Conservation (phyloP, 2,888 invertebrate species). For the Agrochola circellaris region DNA sequence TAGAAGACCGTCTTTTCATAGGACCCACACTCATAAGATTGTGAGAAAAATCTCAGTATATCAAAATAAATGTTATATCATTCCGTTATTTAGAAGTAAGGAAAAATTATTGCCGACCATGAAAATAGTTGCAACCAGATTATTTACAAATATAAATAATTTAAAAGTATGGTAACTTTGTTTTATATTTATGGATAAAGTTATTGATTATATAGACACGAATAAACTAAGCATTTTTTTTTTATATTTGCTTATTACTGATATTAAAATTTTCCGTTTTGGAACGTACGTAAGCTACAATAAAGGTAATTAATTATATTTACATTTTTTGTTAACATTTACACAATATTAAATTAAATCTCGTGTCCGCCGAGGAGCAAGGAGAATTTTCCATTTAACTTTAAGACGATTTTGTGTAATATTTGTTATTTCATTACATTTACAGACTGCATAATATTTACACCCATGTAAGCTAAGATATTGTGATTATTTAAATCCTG, state of each 20-base stretch:
- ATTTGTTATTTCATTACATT: constrained; percentile 20
- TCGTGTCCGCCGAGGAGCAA: constrained; percentile 18
- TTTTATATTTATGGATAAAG: constrained; percentile 63
- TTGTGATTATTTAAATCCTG: constrained; percentile 1
- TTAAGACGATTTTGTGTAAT: constrained; percentile 10
- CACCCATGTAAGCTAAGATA: constrained; percentile 21
- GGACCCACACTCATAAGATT: constrained; percentile 27
- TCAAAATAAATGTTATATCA: constrained; percentile 43
- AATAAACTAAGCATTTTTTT: constrained; percentile 53
- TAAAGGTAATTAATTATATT: constrained; percentile 50
- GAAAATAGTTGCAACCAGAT: constrained; percentile 47
- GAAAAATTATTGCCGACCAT: constrained; percentile 43
- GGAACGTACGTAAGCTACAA: constrained; percentile 57
- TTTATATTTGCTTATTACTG: constrained; percentile 53
- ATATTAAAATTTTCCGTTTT: constrained; percentile 58
- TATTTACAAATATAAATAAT: constrained; percentile 68
- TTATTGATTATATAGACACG: constrained; percentile 64
- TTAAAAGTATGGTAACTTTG: constrained; percentile 68
- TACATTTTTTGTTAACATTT: constrained; percentile 48
- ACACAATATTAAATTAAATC: constrained; percentile 34
- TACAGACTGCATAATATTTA: constrained; percentile 47
- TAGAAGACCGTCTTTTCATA: constrained; percentile 17
- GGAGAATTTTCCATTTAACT: constrained; percentile 3
- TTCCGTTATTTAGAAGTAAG: constrained; percentile 9
- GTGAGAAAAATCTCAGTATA: constrained; percentile 32